Conservation (phyloP, 2,113 vertebrate genomes). For the Rhadina sibilatrix region DNA sequence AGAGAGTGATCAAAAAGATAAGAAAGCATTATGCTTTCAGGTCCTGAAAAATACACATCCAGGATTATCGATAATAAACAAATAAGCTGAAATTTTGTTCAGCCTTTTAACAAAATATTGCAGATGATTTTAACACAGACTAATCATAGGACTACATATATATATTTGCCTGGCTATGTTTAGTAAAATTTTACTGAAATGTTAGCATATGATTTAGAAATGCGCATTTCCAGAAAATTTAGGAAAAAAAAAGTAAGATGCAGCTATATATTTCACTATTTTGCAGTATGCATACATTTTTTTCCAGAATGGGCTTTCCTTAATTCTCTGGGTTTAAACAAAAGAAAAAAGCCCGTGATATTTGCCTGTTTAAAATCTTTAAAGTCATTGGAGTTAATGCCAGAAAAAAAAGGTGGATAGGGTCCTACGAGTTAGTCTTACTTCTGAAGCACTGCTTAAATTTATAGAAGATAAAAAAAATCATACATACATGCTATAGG, state of each 20-base stretch:
- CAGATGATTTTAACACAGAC: background rate
- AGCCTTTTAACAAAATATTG: background rate
- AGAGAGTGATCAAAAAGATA: conserved; percentile 14
- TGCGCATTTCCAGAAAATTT: background rate
- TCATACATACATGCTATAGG: background rate
- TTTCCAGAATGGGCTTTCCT: background rate
- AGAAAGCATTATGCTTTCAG: background rate
- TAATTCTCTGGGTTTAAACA: background rate
- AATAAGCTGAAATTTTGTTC: background rate
- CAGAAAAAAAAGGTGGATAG: background rate
- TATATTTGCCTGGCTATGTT: background rate
- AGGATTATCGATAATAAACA: background rate
- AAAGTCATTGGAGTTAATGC: background rate
- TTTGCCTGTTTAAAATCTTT: background rate
- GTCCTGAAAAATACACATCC: background rate
- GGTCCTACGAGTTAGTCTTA: background rate
- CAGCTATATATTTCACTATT: background rate
- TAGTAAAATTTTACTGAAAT: background rate
- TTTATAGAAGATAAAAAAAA: background rate
- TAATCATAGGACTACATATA: background rate
- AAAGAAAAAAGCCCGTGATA: background rate
- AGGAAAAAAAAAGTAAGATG: background rate
- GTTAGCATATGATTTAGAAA: background rate
- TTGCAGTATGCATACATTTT: background rate
- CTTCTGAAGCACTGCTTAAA: background rate